Conservation (phyloP, 2,113 vertebrate genomes). For the Eulemur macaco region DNA sequence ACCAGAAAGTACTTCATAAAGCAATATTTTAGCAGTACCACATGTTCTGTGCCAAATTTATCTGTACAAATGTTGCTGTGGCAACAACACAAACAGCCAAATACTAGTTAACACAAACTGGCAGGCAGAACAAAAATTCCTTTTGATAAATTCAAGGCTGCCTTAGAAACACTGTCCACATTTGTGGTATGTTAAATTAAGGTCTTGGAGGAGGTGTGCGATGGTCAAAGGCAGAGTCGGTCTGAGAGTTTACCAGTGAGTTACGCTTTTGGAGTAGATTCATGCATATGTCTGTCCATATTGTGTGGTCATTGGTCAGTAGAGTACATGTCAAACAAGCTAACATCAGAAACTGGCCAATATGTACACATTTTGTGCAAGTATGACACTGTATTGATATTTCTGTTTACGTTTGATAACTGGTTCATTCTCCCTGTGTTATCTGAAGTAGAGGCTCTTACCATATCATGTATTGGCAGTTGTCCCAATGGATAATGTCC, state of each 20-base stretch:
- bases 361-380: neutral
- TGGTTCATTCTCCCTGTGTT: neutral
- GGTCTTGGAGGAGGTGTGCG: neutral
- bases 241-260: neutral
- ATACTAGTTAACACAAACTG: slow-evolving; percentile 42
- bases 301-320: neutral
- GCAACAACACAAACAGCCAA: slow-evolving; percentile 49
- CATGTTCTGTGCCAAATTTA: slow-evolving; percentile 48
- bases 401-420: neutral
- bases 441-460: neutral
- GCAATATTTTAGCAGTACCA: neutral
- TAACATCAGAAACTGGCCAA: neutral
- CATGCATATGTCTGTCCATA: neutral
- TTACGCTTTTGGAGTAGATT: neutral
- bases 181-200: neutral
- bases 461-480: neutral
- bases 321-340: neutral
- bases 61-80: slow-evolving; percentile 64
- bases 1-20: slow-evolving; percentile 31
- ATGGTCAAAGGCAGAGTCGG: neutral
- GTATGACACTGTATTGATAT: neutral
- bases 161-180: neutral
- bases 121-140: neutral
- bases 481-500: neutral
- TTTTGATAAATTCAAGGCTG: slow-evolving; percentile 31